These are phyloP conservation scores for Xestobium rufovillosum DNA, from an alignment of 2,888 invertebrate genomes.

Conservation along the genomic window DNA sequence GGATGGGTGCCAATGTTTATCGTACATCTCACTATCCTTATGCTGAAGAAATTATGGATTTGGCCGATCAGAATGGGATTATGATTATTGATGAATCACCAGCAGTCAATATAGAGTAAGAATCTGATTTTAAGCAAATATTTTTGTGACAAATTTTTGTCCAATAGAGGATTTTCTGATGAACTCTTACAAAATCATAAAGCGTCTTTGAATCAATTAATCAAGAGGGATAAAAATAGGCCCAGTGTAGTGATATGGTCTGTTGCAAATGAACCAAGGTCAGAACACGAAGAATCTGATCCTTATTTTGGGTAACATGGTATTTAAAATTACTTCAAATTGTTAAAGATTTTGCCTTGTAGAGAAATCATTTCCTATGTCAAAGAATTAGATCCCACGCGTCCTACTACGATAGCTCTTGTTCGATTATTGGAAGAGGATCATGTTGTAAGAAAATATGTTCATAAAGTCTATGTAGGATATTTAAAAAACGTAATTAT, in stretches of 20 bases:
- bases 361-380: conserved; percentile 73
- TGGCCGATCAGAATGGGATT: conserved; percentile 86
- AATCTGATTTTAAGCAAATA: conserved; percentile 13
- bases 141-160: too few relatives aligned
- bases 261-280: conserved; percentile 88
- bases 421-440: conserved; percentile 55
- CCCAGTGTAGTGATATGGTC: conserved; percentile 97
- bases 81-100: conserved; percentile 94
- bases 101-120: conserved; percentile 80
- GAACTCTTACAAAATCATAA: conserved; percentile 72
- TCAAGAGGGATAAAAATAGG: conserved; percentile 89
- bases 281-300: conserved; percentile 60
- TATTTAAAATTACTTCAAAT: too few relatives aligned
- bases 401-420: conserved; percentile 82
- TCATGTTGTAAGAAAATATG: conserved; percentile 60
- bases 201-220: conserved; percentile 77
- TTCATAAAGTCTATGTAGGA: too few relatives aligned
- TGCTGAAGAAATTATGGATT: conserved; percentile 91
- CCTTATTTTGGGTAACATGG: conserved; percentile 80
- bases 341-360: too few relatives aligned
- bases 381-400: conserved; percentile 65
- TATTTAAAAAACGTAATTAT: too few relatives aligned
- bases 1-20: conserved; percentile 92
- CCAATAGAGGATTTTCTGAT: conserved; percentile 58
- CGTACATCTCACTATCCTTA: conserved; percentile 97